These are phyloP conservation scores for Triplophysa bombifrons DNA, from an alignment of 2,797 vertebrate genomes.

Conservation along the genomic window DNA sequence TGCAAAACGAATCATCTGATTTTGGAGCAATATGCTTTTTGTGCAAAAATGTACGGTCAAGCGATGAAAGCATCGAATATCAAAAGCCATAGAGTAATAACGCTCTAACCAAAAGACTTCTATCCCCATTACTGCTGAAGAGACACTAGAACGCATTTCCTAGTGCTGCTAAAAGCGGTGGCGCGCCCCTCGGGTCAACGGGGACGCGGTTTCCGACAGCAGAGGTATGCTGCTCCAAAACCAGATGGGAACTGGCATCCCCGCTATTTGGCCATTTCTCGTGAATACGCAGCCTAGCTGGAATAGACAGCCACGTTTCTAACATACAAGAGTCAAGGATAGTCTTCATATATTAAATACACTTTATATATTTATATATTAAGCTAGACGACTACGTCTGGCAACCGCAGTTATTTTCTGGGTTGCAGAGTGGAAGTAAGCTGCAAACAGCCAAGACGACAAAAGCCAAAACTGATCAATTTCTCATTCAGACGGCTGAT, in stretches of 20 bases:
- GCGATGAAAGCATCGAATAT: constrained; percentile 7
- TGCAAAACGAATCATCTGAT: neutral
- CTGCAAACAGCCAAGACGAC: neutral
- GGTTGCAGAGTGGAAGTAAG: constrained; percentile 3
- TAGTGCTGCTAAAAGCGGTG: constrained; percentile 39
- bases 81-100: constrained; percentile 8
- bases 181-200: constrained; percentile 21
- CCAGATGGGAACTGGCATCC: constrained; percentile 52
- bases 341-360: too few species aligned
- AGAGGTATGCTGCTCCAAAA: constrained; percentile 30
- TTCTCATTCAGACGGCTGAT: constrained; percentile 6
- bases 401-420: neutral
- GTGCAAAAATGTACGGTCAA: neutral
- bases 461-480: constrained; percentile 27
- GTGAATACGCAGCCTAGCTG: constrained; percentile 1
- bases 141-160: constrained; percentile 35
- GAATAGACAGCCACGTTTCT: neutral
- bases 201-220: constrained; percentile 18
- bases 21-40: neutral
- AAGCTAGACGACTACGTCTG: too few species aligned
- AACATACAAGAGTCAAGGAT: constrained; percentile 1
- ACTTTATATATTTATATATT: too few species aligned
- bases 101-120: constrained; percentile 13
- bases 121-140: constrained; percentile 17
- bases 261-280: constrained; percentile 39